Evolutionary conservation across 2,888 invertebrate genomes (phyloP), one percentile per base, ranked within the genome.

Genomic region (Spisula subtruncata): DNA sequence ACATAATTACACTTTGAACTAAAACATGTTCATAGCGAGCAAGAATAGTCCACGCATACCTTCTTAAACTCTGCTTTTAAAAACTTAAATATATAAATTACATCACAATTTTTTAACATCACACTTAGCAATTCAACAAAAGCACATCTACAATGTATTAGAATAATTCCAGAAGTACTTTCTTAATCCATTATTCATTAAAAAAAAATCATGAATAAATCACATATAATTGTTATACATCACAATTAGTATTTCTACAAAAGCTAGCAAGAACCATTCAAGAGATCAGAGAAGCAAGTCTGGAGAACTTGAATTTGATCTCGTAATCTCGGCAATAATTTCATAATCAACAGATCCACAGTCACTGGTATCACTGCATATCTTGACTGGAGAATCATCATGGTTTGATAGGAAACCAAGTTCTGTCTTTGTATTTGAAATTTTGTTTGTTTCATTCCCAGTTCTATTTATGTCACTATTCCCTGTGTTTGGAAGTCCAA

Each of bases 261-360:
- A 25, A 10, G 10, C 60, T 4, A 10, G 25, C 60, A 66, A 66
- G 60, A 66, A 25, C 0, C 5, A 25, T 66, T 66, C 20, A 0
- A 66, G 60, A 66, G 60, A 75, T 66, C 46, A 18, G 25, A 83
- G 66, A 0, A 35, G 20, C 12, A 60, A 25, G 66, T 66, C 83
- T 16, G 81, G 81, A 41, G 83, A 66, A 25, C 56, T 2, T 8
- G 66, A 25, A 66, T 56, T 54, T 29, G 71, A 75, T 41, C 88
- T 84, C 18, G 89, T 75, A 85, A 85, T 90, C 41, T 90, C 92
- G 12, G 90, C 92, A 80, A 92, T 88, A 29, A 92, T 54, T 81
- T 92, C 90, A 85, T 89, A 81, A 48, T 92, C 92, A 86, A 81
- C 71, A 0, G 81, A 86, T 18, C 41, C 83, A 25, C 79, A 35